These are phyloP conservation scores for Cerceris ruficornis DNA, from an alignment of 2,888 invertebrate species.

Conservation along the genomic window DNA sequence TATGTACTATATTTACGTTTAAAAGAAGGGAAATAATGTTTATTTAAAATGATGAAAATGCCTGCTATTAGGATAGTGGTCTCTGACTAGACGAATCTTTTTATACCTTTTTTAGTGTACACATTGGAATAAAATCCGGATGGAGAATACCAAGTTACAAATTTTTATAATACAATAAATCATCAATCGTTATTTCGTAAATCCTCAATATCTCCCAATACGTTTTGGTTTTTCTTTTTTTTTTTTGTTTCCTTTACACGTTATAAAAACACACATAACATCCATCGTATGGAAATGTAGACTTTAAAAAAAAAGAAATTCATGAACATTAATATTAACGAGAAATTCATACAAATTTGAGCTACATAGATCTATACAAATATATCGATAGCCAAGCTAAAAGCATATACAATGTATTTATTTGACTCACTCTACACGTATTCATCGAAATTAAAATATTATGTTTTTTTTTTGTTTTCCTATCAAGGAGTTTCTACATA, in stretches of 20 bases:
- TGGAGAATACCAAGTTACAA: constrained; percentile 19
- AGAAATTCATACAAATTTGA: constrained; percentile 12
- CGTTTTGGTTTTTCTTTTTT: background rate
- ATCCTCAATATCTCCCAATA: background rate
- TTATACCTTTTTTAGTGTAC: constrained; percentile 11
- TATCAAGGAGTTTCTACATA: constrained; percentile 19
- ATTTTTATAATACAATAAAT: constrained; percentile 4
- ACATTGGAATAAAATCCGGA: constrained; percentile 24
- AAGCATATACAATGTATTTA: constrained; percentile 38
- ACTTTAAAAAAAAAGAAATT: constrained; percentile 6
- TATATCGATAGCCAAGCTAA: constrained; percentile 27
- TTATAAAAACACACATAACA: constrained; percentile 21
- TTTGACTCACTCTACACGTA: constrained; percentile 43
- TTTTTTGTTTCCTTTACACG: constrained; percentile 16
- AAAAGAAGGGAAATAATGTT: background rate
- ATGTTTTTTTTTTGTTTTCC: background rate
- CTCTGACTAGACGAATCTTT: constrained; percentile 34
- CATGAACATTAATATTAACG: constrained; percentile 34
- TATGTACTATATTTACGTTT: constrained; percentile 6
- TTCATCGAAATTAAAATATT: constrained; percentile 26
- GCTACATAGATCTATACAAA: constrained; percentile 14
- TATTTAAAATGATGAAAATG: constrained; percentile 7
- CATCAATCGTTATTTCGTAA: background rate
- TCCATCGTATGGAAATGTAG: constrained; percentile 17
- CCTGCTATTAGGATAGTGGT: constrained; percentile 21